phyloP scores from a whole-genome alignment of 2,888 invertebrate genomes.

The Scaptodrosophila latifasciaeformis region DNA sequence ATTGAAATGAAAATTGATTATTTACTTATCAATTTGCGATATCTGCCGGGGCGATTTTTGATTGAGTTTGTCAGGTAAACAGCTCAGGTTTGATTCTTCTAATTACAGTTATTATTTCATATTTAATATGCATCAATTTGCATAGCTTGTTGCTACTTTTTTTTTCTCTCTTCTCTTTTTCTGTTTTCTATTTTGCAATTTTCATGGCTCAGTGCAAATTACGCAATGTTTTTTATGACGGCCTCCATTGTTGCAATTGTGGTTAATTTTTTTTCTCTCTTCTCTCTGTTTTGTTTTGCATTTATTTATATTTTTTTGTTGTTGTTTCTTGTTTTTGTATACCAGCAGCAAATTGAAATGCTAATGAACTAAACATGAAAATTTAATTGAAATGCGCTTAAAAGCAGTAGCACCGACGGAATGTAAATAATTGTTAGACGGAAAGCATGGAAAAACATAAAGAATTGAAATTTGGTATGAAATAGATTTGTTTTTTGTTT shows the following conservation, averaged over 20 bases:
- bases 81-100: too few species aligned
- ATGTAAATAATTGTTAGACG: too few species aligned
- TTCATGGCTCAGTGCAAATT: slow-evolving; percentile 43
- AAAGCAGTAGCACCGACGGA: slow-evolving; percentile 20
- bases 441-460: slow-evolving; percentile 22
- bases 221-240: slow-evolving; percentile 45
- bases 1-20: too few species aligned
- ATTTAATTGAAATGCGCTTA: slow-evolving; percentile 52
- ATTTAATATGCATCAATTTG: slow-evolving; percentile 29
- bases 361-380: slow-evolving; percentile 58
- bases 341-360: slow-evolving; percentile 53
- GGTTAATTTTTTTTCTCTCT: slow-evolving; percentile 9
- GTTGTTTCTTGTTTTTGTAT: slow-evolving; percentile 20
- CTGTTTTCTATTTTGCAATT: slow-evolving; percentile 20
- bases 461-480: too few species aligned
- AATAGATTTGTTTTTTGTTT: too few species aligned
- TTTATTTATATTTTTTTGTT: slow-evolving; percentile 8
- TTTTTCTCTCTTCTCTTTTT: slow-evolving; percentile 6
- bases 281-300: too few species aligned
- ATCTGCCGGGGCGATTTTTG: too few species aligned
- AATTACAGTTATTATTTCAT: slow-evolving; percentile 35
- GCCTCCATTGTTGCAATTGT: slow-evolving; percentile 19
- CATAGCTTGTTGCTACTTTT: slow-evolving; percentile 9
- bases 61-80: too few species aligned
- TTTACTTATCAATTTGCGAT: too few species aligned